phyloP scores from a whole-genome alignment of 2,113 vertebrate genomes.

The Capreolus pygargus region DNA sequence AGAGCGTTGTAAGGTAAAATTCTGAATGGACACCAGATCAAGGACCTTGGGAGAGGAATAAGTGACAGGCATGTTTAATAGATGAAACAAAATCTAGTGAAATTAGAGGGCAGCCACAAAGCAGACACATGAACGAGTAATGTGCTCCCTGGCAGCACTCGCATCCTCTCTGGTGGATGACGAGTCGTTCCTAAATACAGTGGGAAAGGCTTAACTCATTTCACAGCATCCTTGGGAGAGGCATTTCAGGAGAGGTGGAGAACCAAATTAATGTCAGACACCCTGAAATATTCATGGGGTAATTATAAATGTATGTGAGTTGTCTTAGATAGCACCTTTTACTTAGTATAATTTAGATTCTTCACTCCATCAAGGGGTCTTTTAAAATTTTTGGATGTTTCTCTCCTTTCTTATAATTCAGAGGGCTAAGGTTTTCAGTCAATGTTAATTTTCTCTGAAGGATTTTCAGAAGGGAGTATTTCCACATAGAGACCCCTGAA shows the following conservation, averaged over 20 bases:
- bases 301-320: not conserved
- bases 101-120: slow-evolving; percentile 45
- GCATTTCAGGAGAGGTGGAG: not conserved
- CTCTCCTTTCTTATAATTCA: not conserved
- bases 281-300: not conserved
- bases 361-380: not conserved
- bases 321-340: not conserved
- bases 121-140: slow-evolving; percentile 53
- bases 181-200: not conserved
- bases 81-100: slow-evolving; percentile 52
- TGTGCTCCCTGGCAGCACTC: not conserved
- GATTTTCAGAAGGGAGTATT: slow-evolving; percentile 27
- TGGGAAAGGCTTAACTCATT: not conserved
- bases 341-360: not conserved
- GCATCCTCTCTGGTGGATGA: not conserved
- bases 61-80: slow-evolving; percentile 42
- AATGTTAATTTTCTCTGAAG: slow-evolving; percentile 48
- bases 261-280: not conserved
- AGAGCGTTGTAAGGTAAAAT: not conserved
- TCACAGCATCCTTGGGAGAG: not conserved
- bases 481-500: slow-evolving; percentile 50
- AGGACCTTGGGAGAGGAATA: slow-evolving; percentile 8
- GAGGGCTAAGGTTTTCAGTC: slow-evolving; percentile 48
- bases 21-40: not conserved
- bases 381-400: slow-evolving; percentile 1